Percentiles rank a stretch among this genome's conserved stretches.
These are phyloP conservation scores for Toxostoma redivivum DNA, from an alignment of 2,113 vertebrate species.

Conservation along the genomic window DNA sequence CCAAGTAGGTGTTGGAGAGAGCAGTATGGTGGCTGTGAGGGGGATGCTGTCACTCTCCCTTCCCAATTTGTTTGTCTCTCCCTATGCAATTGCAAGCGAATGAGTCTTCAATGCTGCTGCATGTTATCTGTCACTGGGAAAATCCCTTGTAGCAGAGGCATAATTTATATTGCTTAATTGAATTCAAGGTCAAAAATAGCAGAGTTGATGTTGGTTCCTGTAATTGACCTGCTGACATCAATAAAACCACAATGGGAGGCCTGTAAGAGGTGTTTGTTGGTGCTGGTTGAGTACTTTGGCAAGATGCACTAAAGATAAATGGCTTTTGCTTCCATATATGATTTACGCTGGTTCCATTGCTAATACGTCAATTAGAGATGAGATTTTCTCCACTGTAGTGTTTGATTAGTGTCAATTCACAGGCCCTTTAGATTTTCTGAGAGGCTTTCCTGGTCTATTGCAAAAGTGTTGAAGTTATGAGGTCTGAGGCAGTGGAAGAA, in stretches of 20 bases:
- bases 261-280: rapidly evolving
- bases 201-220: not conserved
- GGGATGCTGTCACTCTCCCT: not conserved
- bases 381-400: not conserved
- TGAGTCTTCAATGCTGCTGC: not conserved
- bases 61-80: not conserved
- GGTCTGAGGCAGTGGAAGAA: not conserved
- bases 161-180: not conserved
- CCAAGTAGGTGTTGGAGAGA: not conserved
- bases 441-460: not conserved
- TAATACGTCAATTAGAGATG: not conserved
- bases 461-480: not conserved
- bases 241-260: not conserved
- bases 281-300: not conserved
- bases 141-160: not conserved
- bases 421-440: not conserved
- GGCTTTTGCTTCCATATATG: not conserved
- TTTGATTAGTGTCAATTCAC: not conserved
- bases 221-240: not conserved
- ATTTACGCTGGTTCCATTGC: not conserved
- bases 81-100: not conserved
- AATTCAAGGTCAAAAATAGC: not conserved
- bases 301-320: not conserved
- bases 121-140: not conserved
- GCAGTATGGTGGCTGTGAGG: rapidly evolving